A percentile compares a stretch with the other conserved stretches of the same genome.
phyloP scores from a whole-genome alignment of 2,797 vertebrate species.

The Coregonus suidteri region DNA sequence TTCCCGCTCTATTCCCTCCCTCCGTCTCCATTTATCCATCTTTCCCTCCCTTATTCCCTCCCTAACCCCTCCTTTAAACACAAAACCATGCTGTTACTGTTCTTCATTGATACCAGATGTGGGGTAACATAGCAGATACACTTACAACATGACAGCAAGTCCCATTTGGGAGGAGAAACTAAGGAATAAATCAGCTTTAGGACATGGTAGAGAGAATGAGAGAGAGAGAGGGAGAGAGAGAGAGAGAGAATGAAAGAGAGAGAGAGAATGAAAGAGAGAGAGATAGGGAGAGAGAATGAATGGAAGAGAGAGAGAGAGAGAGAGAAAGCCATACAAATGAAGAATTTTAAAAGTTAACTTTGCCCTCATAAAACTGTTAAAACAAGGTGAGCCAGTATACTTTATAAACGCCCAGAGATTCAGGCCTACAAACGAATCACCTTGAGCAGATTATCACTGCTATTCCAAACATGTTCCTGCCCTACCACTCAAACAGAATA shows the following conservation, averaged over 20 bases:
- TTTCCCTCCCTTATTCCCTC: too few species aligned
- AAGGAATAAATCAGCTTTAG: background rate
- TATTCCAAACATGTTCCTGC: background rate
- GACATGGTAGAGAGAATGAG: too few species aligned
- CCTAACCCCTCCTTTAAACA: background rate
- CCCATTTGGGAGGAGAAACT: background rate
- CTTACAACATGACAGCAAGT: background rate
- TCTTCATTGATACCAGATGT: background rate
- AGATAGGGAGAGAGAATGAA: background rate
- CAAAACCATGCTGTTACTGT: constrained; percentile 23
- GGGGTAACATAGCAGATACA: background rate
- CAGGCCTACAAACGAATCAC: background rate
- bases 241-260: background rate
- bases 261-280: background rate
- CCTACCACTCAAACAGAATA: background rate
- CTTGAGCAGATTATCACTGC: background rate
- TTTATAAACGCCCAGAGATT: background rate
- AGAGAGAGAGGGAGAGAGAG: too few species aligned
- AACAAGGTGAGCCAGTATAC: background rate
- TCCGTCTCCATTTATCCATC: too few species aligned
- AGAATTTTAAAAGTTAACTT: background rate
- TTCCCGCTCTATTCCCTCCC: background rate
- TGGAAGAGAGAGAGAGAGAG: too few species aligned
- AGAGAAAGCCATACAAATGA: background rate
- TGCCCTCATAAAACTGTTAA: background rate